These are phyloP conservation scores for Tetrao urogallus DNA, from an alignment of 2,113 vertebrate genomes.

Conservation along the genomic window DNA sequence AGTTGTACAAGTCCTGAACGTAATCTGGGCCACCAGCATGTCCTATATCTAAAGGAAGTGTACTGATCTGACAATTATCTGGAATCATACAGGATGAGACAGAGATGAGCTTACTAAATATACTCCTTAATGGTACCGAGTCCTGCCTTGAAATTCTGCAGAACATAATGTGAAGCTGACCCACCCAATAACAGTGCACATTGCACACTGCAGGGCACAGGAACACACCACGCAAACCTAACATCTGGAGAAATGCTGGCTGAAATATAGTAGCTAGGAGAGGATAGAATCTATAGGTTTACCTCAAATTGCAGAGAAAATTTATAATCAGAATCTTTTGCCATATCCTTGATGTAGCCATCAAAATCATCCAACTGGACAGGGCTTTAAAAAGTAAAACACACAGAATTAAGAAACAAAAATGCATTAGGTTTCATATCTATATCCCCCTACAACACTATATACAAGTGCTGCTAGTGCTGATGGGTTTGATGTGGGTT, in stretches of 20 bases:
- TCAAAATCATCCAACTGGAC: constrained; percentile 96
- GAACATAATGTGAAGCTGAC: neutral
- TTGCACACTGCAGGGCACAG: neutral
- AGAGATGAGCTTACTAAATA: neutral
- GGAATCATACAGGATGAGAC: neutral
- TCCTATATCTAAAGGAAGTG: neutral
- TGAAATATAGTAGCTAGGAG: neutral
- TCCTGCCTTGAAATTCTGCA: neutral
- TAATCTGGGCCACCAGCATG: neutral
- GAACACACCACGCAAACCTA: rapidly evolving
- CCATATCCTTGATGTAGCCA: constrained; percentile 95
- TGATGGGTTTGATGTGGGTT: neutral
- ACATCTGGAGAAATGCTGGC: neutral
- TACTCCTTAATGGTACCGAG: neutral
- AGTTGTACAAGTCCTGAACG: neutral
- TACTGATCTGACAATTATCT: neutral
- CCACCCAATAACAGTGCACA: neutral
- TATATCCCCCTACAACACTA: neutral
- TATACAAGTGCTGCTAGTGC: neutral
- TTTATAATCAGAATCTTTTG: constrained; percentile 96
- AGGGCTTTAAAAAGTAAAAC: constrained; percentile 78
- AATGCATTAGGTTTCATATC: neutral
- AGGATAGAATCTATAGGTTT: neutral
- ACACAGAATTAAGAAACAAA: neutral
- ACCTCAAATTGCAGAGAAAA: constrained; percentile 99